Conservation (phyloP, 2,888 invertebrate species). For the Noctua fimbriata region DNA sequence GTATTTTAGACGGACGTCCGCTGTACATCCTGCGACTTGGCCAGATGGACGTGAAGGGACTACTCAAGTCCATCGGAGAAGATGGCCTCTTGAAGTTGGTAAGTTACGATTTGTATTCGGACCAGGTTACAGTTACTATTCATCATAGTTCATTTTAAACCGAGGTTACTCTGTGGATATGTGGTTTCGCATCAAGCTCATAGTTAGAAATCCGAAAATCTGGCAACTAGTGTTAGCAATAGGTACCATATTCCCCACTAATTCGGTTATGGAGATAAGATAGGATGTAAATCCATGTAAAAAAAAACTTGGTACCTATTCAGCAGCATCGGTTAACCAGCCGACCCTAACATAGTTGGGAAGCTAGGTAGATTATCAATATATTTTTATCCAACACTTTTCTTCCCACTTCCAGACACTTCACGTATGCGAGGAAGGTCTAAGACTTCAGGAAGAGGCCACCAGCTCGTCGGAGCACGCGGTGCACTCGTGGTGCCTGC, state of each 20-base stretch:
- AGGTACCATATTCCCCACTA: background rate
- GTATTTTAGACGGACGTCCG: conserved; percentile 94
- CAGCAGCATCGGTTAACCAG: no score
- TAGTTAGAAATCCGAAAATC: background rate
- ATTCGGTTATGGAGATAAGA: no score
- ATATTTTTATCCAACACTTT: background rate
- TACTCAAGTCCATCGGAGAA: conserved; percentile 97
- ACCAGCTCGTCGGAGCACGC: conserved; percentile 95
- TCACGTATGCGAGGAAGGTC: conserved; percentile 97
- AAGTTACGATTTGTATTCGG: conserved; percentile 68
- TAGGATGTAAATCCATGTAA: background rate
- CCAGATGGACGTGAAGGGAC: conserved; percentile 99
- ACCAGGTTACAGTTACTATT: background rate
- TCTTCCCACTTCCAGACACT: conserved; percentile 90
- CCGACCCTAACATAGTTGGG: background rate
- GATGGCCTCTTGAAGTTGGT: conserved; percentile 97
- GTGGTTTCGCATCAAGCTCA: background rate
- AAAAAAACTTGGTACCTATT: background rate
- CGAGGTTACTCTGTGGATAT: background rate
- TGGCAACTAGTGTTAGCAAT: background rate
- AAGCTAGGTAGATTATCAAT: background rate
- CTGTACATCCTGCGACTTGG: conserved; percentile 97
- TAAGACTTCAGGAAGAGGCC: conserved; percentile 96
- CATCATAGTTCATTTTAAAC: background rate
- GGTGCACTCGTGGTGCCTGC: conserved; percentile 96